Percentiles rank a stretch among this genome's conserved stretches.
Evolutionary conservation across 2,797 vertebrate species (phyloP).

Genomic region (Hipposideros larvatus): DNA sequence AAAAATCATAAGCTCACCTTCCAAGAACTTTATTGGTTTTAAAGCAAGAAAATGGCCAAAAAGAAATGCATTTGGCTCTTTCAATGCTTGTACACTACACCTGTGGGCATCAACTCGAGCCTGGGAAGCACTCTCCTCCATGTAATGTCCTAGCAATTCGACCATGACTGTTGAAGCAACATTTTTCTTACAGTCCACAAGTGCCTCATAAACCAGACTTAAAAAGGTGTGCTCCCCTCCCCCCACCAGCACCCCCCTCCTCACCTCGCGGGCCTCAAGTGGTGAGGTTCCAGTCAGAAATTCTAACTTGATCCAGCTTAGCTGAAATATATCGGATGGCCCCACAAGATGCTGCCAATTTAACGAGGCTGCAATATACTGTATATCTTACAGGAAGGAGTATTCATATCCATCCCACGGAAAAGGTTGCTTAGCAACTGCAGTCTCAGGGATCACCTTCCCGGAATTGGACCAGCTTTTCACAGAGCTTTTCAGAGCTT

Average conservation of each 20-base stretch:
- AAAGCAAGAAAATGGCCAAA: constrained; percentile 98
- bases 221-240: too few relatives aligned
- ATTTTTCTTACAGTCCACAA: constrained; percentile 83
- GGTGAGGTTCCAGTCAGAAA: too few relatives aligned
- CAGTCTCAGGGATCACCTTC: constrained; percentile 98
- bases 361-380: constrained; percentile 97
- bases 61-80: constrained; percentile 97
- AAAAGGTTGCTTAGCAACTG: constrained; percentile 99
- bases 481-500: constrained; percentile 97
- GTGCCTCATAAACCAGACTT: too few relatives aligned
- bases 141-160: constrained; percentile 98
- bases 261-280: too few relatives aligned
- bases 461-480: constrained; percentile 97
- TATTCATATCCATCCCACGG: constrained; percentile 98
- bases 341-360: constrained; percentile 96
- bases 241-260: too few relatives aligned
- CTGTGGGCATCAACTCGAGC: constrained; percentile 98
- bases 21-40: constrained; percentile 98
- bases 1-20: constrained; percentile 94
- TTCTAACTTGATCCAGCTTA: constrained; percentile 96
- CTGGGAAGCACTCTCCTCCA: constrained; percentile 99
- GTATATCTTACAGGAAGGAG: constrained; percentile 94
- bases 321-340: constrained; percentile 98
- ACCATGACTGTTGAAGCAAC: constrained; percentile 98
- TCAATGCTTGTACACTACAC: constrained; percentile 97